Percentiles rank a stretch among this genome's conserved stretches.
phyloP scores from a whole-genome alignment of 2,797 vertebrate species.

The Brachyalestes nurse region DNA sequence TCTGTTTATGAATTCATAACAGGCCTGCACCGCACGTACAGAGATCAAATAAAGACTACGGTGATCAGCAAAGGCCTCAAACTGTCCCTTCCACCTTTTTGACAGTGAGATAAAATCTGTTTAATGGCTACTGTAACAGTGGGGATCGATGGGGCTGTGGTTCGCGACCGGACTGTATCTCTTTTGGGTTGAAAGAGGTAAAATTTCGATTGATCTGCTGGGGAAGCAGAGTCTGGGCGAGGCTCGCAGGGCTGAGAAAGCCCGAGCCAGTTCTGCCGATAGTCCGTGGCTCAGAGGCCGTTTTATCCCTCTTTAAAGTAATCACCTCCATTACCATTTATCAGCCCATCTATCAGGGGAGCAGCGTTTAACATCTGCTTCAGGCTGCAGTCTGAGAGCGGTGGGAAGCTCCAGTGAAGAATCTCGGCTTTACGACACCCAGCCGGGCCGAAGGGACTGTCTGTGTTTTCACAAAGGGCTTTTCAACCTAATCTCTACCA shows the following conservation, averaged over 20 bases:
- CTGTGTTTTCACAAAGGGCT: not conserved
- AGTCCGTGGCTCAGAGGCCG: constrained; percentile 49
- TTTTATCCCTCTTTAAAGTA: constrained; percentile 62
- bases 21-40: not conserved
- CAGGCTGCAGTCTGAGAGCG: constrained; percentile 39
- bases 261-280: constrained; percentile 12
- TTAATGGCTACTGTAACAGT: constrained; percentile 44
- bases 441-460: not conserved
- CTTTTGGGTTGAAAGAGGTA: constrained; percentile 5
- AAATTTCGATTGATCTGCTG: constrained; percentile 53
- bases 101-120: constrained; percentile 49
- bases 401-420: constrained; percentile 19
- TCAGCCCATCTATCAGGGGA: constrained; percentile 59
- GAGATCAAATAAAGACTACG: constrained; percentile 54
- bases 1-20: constrained; percentile 27
- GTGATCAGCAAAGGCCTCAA: constrained; percentile 41
- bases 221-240: constrained; percentile 44
- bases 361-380: constrained; percentile 60
- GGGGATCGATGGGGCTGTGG: constrained; percentile 36
- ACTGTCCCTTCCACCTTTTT: constrained; percentile 43
- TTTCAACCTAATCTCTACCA: no score
- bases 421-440: not conserved
- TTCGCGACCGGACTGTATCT: constrained; percentile 37
- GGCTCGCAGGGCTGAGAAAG: not conserved
- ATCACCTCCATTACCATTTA: constrained; percentile 65